phyloP scores from a whole-genome alignment of 2,113 vertebrate genomes.

The Corythornis madagascariensis region DNA sequence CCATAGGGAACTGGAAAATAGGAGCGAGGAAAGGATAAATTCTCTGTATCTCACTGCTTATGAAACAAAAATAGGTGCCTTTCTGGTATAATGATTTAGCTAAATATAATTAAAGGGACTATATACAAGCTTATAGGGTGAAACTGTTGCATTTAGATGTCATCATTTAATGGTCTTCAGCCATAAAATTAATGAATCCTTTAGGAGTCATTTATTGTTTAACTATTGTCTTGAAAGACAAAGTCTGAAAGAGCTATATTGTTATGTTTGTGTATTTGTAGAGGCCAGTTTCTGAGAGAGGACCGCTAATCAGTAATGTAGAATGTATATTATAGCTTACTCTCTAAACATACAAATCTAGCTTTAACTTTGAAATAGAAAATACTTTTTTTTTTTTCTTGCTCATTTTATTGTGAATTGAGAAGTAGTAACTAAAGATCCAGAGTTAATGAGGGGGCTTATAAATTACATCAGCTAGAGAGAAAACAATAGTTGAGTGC shows the following conservation, averaged over 20 bases:
- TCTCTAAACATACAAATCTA: background rate
- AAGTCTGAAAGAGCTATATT: background rate
- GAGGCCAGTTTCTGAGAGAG: background rate
- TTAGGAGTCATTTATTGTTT: background rate
- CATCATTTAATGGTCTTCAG: background rate
- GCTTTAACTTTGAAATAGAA: background rate
- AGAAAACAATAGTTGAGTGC: background rate
- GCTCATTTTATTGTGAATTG: background rate
- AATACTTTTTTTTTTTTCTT: background rate
- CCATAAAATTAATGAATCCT: background rate
- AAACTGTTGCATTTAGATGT: background rate
- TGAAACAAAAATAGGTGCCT: background rate
- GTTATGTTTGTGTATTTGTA: background rate
- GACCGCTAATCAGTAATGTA: background rate
- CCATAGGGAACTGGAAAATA: background rate
- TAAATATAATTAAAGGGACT: background rate
- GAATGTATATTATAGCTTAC: background rate
- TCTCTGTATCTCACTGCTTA: background rate
- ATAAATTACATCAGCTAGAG: background rate
- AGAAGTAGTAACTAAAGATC: background rate
- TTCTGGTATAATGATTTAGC: background rate
- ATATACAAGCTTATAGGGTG: background rate
- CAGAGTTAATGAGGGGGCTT: background rate
- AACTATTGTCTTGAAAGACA: background rate
- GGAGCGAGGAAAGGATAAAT: background rate